Percentiles rank a stretch among this genome's conserved stretches.
These are phyloP conservation scores for Odiellus spinosus DNA, from an alignment of 2,888 invertebrate genomes.

Conservation along the genomic window DNA sequence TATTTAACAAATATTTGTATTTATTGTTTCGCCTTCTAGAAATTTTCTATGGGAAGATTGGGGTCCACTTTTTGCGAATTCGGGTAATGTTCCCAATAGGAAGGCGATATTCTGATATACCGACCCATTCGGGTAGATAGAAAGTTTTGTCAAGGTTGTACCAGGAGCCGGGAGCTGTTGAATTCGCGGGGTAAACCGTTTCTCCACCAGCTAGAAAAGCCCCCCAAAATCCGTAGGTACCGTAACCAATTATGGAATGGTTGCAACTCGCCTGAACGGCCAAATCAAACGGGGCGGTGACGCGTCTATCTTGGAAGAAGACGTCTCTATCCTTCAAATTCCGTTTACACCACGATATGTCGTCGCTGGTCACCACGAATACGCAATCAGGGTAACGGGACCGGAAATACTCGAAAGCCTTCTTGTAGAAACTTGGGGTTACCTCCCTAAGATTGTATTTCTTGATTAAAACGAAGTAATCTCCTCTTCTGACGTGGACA, in stretches of 20 bases:
- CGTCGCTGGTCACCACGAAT: constrained; percentile 37
- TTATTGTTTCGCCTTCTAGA: too few relatives aligned
- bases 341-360: constrained; percentile 34
- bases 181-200: constrained; percentile 12
- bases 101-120: background rate
- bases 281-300: constrained; percentile 32
- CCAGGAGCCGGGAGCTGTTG: background rate
- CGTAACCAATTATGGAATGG: constrained; percentile 34
- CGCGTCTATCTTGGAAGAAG: constrained; percentile 27
- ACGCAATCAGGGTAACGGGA: constrained; percentile 27
- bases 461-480: too few relatives aligned
- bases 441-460: too few relatives aligned
- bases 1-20: too few relatives aligned
- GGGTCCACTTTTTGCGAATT: too few relatives aligned
- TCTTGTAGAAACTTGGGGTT: constrained; percentile 27
- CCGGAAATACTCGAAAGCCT: constrained; percentile 35
- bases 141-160: background rate
- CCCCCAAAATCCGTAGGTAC: constrained; percentile 27
- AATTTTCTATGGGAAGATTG: too few relatives aligned
- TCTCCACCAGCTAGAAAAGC: constrained; percentile 25
- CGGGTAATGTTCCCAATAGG: too few relatives aligned
- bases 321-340: constrained; percentile 31
- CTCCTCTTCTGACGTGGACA: too few relatives aligned
- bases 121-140: constrained; percentile 3
- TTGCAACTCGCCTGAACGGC: constrained; percentile 37